Percentiles rank a stretch among this genome's conserved stretches.
Evolutionary conservation across 2,888 invertebrate genomes (phyloP).

Genomic region (Harpagoxenus sublaevis): DNA sequence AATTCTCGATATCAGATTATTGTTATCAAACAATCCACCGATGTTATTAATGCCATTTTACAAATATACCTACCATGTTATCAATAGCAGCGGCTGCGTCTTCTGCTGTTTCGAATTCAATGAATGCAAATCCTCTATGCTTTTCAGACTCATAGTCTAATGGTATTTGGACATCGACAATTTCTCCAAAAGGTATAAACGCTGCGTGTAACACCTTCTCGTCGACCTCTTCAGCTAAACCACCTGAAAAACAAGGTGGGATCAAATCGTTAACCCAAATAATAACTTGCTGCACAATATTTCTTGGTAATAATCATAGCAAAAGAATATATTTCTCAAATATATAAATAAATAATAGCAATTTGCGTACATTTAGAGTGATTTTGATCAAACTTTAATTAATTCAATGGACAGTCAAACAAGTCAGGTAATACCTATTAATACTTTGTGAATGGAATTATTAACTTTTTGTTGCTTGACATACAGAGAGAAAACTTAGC

Average conservation of each 20-base stretch:
- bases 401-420: neutral
- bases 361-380: neutral
- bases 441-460: neutral
- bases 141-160: constrained; percentile 99
- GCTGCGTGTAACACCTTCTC: constrained; percentile 98
- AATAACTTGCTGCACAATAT: neutral
- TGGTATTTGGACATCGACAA: constrained; percentile 99
- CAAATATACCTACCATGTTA: constrained; percentile 96
- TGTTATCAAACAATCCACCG: constrained; percentile 37
- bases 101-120: constrained; percentile 98
- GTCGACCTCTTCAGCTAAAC: constrained; percentile 97
- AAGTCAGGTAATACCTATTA: neutral
- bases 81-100: constrained; percentile 99
- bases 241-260: constrained; percentile 86
- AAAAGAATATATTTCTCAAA: neutral
- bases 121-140: constrained; percentile 99
- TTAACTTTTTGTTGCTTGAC: neutral
- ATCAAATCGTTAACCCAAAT: neutral
- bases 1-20: neutral
- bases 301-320: neutral
- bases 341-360: neutral
- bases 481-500: neutral
- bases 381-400: neutral
- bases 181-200: constrained; percentile 99
- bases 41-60: constrained; percentile 55